Base-by-base conservation (phyloP, 2,888 invertebrate species). In the Drosophila mercatorum region DNA sequence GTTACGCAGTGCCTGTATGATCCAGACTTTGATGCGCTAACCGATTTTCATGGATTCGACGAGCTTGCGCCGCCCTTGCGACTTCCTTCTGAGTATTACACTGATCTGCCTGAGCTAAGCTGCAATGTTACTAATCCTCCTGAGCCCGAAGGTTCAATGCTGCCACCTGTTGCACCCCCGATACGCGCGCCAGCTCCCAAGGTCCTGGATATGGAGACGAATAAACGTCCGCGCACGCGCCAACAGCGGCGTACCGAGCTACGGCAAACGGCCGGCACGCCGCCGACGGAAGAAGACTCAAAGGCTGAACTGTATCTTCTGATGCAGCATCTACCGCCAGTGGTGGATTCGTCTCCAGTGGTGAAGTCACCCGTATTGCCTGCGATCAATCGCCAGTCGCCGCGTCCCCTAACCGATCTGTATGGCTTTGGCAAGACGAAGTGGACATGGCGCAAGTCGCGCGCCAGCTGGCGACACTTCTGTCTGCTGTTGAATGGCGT, bases 401-500 rank as follows among this genome's bases (percentile, higher is more conserved):
- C 47, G 41, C 58, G 49, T 2, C 52, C 64, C 6, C 8, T 75
- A 6, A 81, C 72, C 1, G 72, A 76, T 31, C 49, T 78, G 2
- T 2, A 1, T 8, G 91, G 90, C 43, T 80, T 81, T 44, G 44
- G 52, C 12, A 82, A 80, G 28, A 26, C 67, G 2, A 57, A 66
- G 5, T 12, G 7, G 28, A 57, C 53, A n/a, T 78, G 65, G 83
- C 78, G 69, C 31, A 79, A 58, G 41, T 69, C 75, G 11, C 81
- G 60, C 6, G 69, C 58, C 71, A 89, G 82, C 53, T 91, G 87
- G 83, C 89, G 91, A 10, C 70, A 76, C 3, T 91, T 84, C 70
- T 89, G 89, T 31, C 53, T 78, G 1, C 59, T 88, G 14, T 67
- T 92, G 14, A 85, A 80, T 44, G 73, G 78, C 0, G 82, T 91